Evolutionary conservation across 2,113 vertebrate genomes (phyloP).

Genomic region (Scolopax mira): DNA sequence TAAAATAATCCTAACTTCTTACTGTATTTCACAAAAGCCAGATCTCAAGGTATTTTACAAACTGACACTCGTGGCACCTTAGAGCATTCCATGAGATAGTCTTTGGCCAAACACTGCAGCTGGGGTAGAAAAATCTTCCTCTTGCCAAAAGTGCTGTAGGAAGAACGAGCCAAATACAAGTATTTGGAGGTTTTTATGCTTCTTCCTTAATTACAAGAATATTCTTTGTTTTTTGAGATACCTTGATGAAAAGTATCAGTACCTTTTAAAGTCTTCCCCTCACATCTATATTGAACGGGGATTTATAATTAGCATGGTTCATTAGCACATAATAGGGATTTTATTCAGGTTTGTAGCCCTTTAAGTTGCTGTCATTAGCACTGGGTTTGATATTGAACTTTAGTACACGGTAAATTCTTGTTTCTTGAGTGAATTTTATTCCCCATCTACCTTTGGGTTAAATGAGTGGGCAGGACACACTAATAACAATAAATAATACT

Average conservation of each 20-base stretch:
- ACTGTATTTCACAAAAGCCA: fast-evolving
- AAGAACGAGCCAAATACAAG: neutral
- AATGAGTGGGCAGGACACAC: neutral
- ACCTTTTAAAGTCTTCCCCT: neutral
- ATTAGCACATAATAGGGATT: neutral
- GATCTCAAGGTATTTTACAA: fast-evolving
- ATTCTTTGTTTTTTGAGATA: neutral
- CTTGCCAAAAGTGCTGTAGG: neutral
- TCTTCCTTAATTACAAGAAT: neutral
- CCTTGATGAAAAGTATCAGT: neutral
- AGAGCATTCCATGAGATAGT: fast-evolving
- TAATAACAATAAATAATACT: neutral
- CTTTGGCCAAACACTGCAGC: neutral
- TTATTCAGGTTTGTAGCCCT: neutral
- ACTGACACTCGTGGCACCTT: fast-evolving
- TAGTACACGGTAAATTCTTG: neutral
- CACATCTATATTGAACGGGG: neutral
- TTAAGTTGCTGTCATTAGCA: neutral
- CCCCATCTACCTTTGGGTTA: neutral
- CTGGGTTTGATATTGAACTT: neutral
- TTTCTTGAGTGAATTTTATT: neutral
- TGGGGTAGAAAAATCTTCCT: neutral
- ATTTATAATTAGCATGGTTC: neutral
- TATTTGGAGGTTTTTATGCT: neutral
- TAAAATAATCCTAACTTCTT: neutral